Evolutionary conservation across 2,797 vertebrate species (phyloP), one percentile per base, ranked within the genome.

Genomic region (Numenius phaeopus): DNA sequence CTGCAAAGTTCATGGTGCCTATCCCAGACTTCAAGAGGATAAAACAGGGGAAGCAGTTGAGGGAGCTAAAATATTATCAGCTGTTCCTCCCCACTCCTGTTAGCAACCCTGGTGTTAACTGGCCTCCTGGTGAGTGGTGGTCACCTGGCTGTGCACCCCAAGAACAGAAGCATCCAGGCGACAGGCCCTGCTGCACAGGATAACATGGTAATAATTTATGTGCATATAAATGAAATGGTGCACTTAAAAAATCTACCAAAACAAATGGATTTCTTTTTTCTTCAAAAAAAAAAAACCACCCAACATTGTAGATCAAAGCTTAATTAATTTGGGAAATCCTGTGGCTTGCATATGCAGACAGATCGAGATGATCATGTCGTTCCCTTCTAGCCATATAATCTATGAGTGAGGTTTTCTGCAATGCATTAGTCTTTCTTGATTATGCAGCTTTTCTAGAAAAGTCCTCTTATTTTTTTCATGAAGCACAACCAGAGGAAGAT

Each of bases 401-500:
- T 81, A 19, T 29, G 37, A 89, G 4, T 71, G 91, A 82, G 59
- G 6, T 73, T 94, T 90, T 95, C 75, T 91, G 79, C 83, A 91
- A 66, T 52, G 47, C 5, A 2, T 29, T 88, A 58, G 14, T 20
- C 77, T 44, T 92, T 37, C 78, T 54, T 78, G 66, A 83, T 64
- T 58, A 44, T 83, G 44, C 62, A 73, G 72, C 54, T 65, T 91
- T 86, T 88, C 67, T 75, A 87, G 78, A 73, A 81, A 15, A 42
- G 59, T 49, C 24, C 7, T 79, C 34, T 83, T 89, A 21, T 89
- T 64, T 83, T 44, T 44, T 94, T 34, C 23, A 87, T 78, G 86
- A 97, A 94, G 91, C 87, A 81, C 59, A 89, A 64, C 59, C 5
- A 11, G 82, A 91, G 78, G 91, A 94, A 93, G 71, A 84, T 72